Evolutionary conservation across 2,888 invertebrate genomes (phyloP), one percentile per base, ranked within the genome.

Genomic region (Ceriagrion tenellum): DNA sequence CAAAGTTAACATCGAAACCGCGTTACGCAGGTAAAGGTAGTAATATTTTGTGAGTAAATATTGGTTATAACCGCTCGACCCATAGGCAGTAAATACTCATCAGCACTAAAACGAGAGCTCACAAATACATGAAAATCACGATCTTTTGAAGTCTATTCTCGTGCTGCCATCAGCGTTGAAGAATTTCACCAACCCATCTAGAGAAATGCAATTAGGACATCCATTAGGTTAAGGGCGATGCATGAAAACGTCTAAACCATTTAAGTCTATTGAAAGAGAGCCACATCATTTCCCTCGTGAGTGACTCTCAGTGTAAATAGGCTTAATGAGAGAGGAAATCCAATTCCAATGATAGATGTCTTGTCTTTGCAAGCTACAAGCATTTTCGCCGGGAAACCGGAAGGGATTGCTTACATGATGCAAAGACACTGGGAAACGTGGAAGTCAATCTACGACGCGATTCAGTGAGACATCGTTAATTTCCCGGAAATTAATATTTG

Each of bases 401-500:
- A 35, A 35, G 74, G 35, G 35, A 81, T 35, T 81, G 81, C 35
- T 81, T 81, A 35, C 35, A 35, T 35, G 35, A 81, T 81, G 81
- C 30, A 81, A 81, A 81, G 81, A 35, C 35, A 13, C 18, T 81
- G 13, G 81, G 81, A 35, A 35, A 69, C 8, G 2, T 69, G 69
- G 18, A 35, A 35, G 81, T 13, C 81, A 13, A 35, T 16, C 81
- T 81, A 35, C 16, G 3, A 35, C 35, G 35, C 35, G 35, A 35
- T 81, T 12, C 35, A 69, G 69, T 69, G 26, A 69, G 69, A 69
- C 69, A 26, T 35, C 81, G 35, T 3, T 35, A 81, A 35, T 81
- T 81, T 81, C 13, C 81, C 81, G 81, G 81, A 81, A 81, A 81
- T 81, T 81, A 81, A 81, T 81, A 35, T 81, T 81, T 81, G 81